A percentile compares a stretch with the other conserved stretches of the same genome.
These are phyloP conservation scores for Drosophila lacertosa DNA, from an alignment of 1,140 invertebrate genomes.

Conservation along the genomic window DNA sequence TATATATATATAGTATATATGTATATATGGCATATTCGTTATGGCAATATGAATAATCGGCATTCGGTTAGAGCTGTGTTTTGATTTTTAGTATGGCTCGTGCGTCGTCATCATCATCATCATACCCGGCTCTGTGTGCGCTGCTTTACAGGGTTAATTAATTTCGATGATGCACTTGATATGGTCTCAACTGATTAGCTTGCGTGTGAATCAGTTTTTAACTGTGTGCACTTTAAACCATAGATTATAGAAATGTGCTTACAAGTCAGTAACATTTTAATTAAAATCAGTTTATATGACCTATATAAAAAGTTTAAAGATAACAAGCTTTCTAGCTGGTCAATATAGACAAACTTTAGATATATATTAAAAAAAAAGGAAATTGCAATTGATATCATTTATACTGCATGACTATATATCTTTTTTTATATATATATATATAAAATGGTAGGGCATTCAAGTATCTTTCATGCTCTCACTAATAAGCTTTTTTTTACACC, in stretches of 20 bases:
- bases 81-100: conserved; percentile 67
- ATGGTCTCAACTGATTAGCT: conserved; percentile 1
- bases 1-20: conserved; percentile 31
- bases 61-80: conserved; percentile 46
- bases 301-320: conserved; percentile 15
- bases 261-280: conserved; percentile 17
- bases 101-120: conserved; percentile 56
- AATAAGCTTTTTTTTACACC: conserved; percentile 33
- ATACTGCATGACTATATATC: no score
- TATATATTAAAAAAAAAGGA: no score
- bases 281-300: conserved; percentile 13
- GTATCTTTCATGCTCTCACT: not conserved
- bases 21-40: no score
- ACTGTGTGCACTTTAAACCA: not conserved
- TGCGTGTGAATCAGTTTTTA: conserved; percentile 1
- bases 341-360: no score
- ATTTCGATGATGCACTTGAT: not conserved
- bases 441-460: not conserved
- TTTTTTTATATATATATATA: no score
- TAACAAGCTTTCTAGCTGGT: conserved; percentile 1
- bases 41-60: conserved; percentile 68
- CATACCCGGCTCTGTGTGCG: conserved; percentile 40
- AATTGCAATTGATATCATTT: no score
- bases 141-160: conserved; percentile 21
- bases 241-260: not conserved